phyloP scores from a whole-genome alignment of 1,140 invertebrate species.

The Cardiocondyla obscurior region DNA sequence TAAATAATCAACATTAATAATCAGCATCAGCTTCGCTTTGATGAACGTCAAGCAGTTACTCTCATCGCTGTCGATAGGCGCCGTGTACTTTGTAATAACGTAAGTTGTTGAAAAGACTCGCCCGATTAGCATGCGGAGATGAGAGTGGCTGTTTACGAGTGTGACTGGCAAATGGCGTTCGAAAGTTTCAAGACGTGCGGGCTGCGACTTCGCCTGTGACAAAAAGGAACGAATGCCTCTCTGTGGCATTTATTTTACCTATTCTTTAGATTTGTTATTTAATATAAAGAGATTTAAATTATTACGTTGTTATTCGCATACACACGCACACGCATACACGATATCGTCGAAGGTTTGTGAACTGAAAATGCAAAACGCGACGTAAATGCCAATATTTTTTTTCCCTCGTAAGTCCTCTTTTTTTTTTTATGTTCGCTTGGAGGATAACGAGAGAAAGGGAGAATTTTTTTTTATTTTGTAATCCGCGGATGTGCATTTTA shows the following conservation, averaged over 20 bases:
- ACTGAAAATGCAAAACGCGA: slow-evolving; percentile 8
- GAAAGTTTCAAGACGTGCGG: neutral
- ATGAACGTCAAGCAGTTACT: slow-evolving; percentile 54
- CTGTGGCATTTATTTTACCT: neutral
- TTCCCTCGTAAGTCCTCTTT: neutral
- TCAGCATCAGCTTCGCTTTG: slow-evolving; percentile 46
- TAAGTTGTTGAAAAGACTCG: neutral
- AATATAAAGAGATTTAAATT: neutral
- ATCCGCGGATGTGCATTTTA: neutral
- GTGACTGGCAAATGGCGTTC: neutral
- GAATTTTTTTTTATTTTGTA: neutral
- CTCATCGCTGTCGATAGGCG: neutral
- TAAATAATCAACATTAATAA: slow-evolving; percentile 20
- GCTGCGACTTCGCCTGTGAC: neutral
- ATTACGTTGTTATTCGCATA: neutral
- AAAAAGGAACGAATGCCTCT: neutral
- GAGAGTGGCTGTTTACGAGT: neutral
- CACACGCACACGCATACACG: slow-evolving; percentile 2
- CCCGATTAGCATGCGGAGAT: neutral
- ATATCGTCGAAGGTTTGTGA: slow-evolving; percentile 1
- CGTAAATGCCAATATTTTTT: neutral
- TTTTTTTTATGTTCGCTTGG: neutral
- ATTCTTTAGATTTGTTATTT: neutral
- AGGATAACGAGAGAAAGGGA: neutral
- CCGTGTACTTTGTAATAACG: slow-evolving; percentile 20